Percentiles rank a stretch among this genome's conserved stretches.
These are phyloP conservation scores for Anodontia alba DNA, from an alignment of 2,888 invertebrate species.

Conservation along the genomic window DNA sequence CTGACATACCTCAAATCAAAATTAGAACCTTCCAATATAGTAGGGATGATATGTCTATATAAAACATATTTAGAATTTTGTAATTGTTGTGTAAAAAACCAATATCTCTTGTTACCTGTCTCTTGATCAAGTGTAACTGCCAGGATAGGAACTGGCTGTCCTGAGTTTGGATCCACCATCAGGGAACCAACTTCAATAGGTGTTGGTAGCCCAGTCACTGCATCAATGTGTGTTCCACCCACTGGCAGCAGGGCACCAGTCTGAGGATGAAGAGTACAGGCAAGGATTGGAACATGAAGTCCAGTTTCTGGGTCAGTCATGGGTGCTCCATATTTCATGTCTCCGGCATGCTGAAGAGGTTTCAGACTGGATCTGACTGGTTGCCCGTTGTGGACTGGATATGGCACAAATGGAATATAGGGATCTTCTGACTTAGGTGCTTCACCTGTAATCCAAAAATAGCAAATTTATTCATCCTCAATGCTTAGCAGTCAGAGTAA, in stretches of 20 bases:
- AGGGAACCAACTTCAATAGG: conserved; percentile 82
- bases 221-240: conserved; percentile 82
- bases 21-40: too few species aligned
- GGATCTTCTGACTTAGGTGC: conserved; percentile 74
- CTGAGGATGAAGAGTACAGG: conserved; percentile 81
- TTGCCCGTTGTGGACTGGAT: conserved; percentile 73
- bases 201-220: conserved; percentile 81
- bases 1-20: too few species aligned
- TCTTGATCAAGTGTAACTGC: conserved; percentile 78
- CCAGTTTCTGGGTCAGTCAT: conserved; percentile 80
- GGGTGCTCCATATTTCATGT: conserved; percentile 78
- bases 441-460: conserved; percentile 71
- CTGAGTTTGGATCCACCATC: conserved; percentile 81
- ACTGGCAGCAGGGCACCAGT: conserved; percentile 80
- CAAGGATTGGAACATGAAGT: conserved; percentile 82
- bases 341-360: conserved; percentile 74
- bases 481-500: too few species aligned
- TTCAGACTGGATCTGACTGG: conserved; percentile 75
- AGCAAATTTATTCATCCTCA: neutral
- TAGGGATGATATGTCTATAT: too few species aligned
- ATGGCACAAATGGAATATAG: conserved; percentile 81
- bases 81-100: too few species aligned
- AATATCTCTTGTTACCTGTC: conserved; percentile 67
- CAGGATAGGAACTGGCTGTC: conserved; percentile 81
- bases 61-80: too few species aligned